phyloP scores from a whole-genome alignment of 2,888 invertebrate genomes.

The Andrena praecox region DNA sequence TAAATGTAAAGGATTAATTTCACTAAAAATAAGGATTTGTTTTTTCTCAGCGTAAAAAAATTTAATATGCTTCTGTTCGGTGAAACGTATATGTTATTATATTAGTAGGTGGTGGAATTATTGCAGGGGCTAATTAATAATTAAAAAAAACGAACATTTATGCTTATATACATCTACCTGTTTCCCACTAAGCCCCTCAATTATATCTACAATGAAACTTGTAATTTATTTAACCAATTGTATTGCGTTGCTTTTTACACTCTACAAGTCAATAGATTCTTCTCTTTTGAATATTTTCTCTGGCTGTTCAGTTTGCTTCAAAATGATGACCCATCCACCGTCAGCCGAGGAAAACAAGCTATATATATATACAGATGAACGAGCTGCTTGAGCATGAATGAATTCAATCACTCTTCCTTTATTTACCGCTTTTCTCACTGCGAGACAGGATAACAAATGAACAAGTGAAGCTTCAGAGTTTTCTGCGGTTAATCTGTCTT shows the following conservation, averaged over 20 bases:
- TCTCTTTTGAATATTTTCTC: background rate
- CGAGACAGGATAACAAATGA: background rate
- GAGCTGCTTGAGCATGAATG: constrained; percentile 5
- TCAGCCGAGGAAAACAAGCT: background rate
- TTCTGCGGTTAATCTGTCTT: constrained; percentile 3
- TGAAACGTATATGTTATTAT: too few relatives aligned
- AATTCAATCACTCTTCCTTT: constrained; percentile 20
- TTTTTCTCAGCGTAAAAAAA: too few relatives aligned
- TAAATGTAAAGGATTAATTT: too few relatives aligned
- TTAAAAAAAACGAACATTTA: too few relatives aligned
- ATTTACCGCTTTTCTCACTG: constrained; percentile 1
- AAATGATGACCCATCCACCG: background rate
- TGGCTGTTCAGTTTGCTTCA: background rate
- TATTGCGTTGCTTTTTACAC: background rate
- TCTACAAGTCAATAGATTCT: background rate
- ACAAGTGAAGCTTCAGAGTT: background rate
- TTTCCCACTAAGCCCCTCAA: background rate
- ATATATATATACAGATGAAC: background rate
- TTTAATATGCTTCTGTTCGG: too few relatives aligned
- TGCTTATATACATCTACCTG: background rate
- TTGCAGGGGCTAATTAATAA: too few relatives aligned
- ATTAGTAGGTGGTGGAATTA: too few relatives aligned
- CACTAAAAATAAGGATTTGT: too few relatives aligned
- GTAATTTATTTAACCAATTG: background rate
- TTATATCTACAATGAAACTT: too few relatives aligned